Conservation (phyloP, 2,888 invertebrate genomes). For the Meandrusa payeni region DNA sequence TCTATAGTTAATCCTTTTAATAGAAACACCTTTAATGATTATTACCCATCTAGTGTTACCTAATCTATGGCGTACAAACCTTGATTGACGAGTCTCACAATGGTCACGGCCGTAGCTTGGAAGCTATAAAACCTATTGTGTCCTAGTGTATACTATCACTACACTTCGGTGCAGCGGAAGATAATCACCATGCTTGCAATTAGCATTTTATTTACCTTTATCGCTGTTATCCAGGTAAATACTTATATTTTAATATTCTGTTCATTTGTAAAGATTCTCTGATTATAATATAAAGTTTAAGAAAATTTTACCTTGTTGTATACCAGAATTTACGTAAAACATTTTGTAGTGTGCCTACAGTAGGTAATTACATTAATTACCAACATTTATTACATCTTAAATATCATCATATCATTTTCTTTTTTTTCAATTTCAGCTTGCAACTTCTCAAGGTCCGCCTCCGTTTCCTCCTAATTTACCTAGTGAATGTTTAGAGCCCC, state of each 20-base stretch:
- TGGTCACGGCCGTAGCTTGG: constrained; percentile 44
- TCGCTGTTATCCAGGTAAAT: constrained; percentile 51
- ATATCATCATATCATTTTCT: neutral
- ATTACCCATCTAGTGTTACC: constrained; percentile 10
- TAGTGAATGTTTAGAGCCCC: constrained; percentile 17
- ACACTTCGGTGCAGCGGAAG: constrained; percentile 26
- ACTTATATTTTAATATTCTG: too few species aligned
- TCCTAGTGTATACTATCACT: constrained; percentile 44
- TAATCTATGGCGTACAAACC: constrained; percentile 36
- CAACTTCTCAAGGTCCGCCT: constrained; percentile 16
- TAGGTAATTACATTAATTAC: too few species aligned
- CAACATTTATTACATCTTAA: too few species aligned
- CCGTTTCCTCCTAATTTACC: constrained; percentile 22
- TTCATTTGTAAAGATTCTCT: too few species aligned
- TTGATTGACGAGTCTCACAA: constrained; percentile 53
- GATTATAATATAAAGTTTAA: too few species aligned
- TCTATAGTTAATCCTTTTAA: too few species aligned
- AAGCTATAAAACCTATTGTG: constrained; percentile 49
- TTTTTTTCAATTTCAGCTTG: constrained; percentile 5
- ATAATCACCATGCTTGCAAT: constrained; percentile 44
- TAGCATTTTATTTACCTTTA: constrained; percentile 38
- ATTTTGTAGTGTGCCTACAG: too few species aligned
- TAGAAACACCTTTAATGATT: constrained; percentile 4
- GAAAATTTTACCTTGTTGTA: too few species aligned
- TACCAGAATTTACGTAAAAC: too few species aligned